Evolutionary conservation across 30 jellyfish, hydroid and myxozoan species (phyloP).

Genomic region (Clytia hemisphaerica): DNA sequence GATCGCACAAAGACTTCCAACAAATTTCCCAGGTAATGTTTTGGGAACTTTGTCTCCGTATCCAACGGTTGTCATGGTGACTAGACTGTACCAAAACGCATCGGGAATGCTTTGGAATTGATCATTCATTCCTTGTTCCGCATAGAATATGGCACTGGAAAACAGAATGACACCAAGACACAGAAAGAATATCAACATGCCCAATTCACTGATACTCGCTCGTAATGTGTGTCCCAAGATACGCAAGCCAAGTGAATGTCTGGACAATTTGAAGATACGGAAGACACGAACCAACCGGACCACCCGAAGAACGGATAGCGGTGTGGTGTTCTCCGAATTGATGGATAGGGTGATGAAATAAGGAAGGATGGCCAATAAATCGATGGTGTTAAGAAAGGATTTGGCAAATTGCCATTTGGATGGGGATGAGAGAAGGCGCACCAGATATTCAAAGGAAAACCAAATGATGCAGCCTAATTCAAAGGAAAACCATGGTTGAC

Average conservation of each 20-base stretch:
- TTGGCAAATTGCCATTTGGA: slow-evolving; percentile 49
- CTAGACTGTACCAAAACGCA: slow-evolving; percentile 89
- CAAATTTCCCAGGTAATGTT: slow-evolving; percentile 65
- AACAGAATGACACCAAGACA: slow-evolving; percentile 73
- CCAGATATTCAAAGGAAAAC: slow-evolving; percentile 82
- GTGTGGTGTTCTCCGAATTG: slow-evolving; percentile 73
- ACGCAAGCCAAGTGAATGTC: slow-evolving; percentile 93
- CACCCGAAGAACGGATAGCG: slow-evolving; percentile 86
- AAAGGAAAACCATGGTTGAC: slow-evolving; percentile 82
- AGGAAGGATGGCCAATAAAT: slow-evolving; percentile 86
- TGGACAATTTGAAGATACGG: slow-evolving; percentile 83
- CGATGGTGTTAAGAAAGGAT: slow-evolving; percentile 76
- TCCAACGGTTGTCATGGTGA: slow-evolving; percentile 97
- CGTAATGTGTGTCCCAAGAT: slow-evolving; percentile 86
- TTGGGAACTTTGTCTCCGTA: slow-evolving; percentile 88
- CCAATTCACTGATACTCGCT: slow-evolving; percentile 85
- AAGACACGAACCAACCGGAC: slow-evolving; percentile 87
- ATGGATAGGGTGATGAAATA: slow-evolving; percentile 82
- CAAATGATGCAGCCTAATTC: slow-evolving; percentile 82
- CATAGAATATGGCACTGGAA: slow-evolving; percentile 92
- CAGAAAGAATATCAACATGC: slow-evolving; percentile 80
- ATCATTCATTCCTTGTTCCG: slow-evolving; percentile 72
- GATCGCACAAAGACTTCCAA: slow-evolving; percentile 93
- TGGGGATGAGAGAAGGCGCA: slow-evolving; percentile 72
- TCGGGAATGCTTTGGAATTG: slow-evolving; percentile 74